Evolutionary conservation across 2,888 invertebrate genomes (phyloP).

Genomic region (Lordiphosa andalusiaca): DNA sequence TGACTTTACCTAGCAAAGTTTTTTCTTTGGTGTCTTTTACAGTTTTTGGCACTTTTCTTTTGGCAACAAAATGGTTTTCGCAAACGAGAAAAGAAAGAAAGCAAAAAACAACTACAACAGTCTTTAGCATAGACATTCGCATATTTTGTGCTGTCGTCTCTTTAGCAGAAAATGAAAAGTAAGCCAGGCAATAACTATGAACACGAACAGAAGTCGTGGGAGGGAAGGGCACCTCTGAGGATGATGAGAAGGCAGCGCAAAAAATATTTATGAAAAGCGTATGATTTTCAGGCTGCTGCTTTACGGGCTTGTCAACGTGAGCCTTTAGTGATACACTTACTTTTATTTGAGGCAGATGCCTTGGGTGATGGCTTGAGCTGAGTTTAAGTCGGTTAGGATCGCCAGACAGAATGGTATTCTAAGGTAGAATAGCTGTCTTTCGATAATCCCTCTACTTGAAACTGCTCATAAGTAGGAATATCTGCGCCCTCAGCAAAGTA

Average conservation of each 20-base stretch:
- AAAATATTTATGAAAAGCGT: constrained; percentile 46
- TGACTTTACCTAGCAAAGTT: neutral
- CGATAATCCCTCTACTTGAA: no score
- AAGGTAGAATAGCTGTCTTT: no score
- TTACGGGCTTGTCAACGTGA: neutral
- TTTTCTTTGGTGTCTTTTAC: constrained; percentile 19
- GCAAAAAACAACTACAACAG: no score
- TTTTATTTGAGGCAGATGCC: neutral
- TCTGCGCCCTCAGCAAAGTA: no score
- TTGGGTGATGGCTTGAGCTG: no score
- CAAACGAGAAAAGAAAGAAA: neutral
- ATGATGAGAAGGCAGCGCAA: constrained; percentile 1
- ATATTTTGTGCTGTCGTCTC: constrained; percentile 14
- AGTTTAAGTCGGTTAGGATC: no score
- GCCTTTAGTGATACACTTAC: neutral
- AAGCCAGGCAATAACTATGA: constrained; percentile 49
- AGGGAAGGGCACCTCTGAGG: neutral
- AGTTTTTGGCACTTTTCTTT: constrained; percentile 42
- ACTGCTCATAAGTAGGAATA: no score
- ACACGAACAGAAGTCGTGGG: neutral
- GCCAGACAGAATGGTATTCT: no score
- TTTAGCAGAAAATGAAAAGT: constrained; percentile 40
- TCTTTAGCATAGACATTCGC: no score
- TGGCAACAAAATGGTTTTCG: constrained; percentile 21
- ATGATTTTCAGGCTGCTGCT: constrained; percentile 31